Base-by-base conservation (phyloP, 2,113 vertebrate species). In the Neolamprologus sp. region DNA sequence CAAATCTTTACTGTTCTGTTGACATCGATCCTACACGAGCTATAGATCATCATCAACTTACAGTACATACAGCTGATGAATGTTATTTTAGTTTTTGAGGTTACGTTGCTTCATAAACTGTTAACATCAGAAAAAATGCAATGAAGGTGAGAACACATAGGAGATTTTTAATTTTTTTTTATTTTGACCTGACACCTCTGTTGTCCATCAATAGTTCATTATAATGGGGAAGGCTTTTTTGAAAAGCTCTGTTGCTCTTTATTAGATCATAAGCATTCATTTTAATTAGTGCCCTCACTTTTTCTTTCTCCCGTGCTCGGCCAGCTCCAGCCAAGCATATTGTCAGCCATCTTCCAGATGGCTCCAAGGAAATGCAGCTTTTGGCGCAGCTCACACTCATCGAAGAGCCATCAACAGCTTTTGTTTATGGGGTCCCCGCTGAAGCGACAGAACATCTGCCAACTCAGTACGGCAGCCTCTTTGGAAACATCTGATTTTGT, bases 401-500 rank as follows among this genome's bases (percentile, higher is more conserved):
- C 5, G 19, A 85, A 60, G 81, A 86, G 88, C 83, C 92, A 90
- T 91, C 84, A 14, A 49, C 88, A 73, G 84, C 89, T 88, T 89
- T 92, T 92, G 90, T 91, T 92, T 88, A 84, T 82, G 90, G 87
- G 83, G 84, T 88, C 85, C 37, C 85, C 17, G 45, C 78, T 87
- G 87, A 90, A 90, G 94, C 26, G 55, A 92, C 82, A 84, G 88
- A 93, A 92, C 92, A 92, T 94, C 91, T 95, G 91, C 87, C 91
- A 92, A 45, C 85, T 82, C 88, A 88, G 90, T 90, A 87, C 21
- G 33, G 87, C 79, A 84, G 88, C 88, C 90, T 57, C 63, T 85
- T 92, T 58, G 85, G 84, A 94, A 93, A 94, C 85, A 94, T 93
- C 83, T 89, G 91, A 92, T 94, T 91, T 89, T 90, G 91, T 94